Evolutionary conservation across 2,888 invertebrate genomes (phyloP).

Genomic region (Trachelus tabidus): DNA sequence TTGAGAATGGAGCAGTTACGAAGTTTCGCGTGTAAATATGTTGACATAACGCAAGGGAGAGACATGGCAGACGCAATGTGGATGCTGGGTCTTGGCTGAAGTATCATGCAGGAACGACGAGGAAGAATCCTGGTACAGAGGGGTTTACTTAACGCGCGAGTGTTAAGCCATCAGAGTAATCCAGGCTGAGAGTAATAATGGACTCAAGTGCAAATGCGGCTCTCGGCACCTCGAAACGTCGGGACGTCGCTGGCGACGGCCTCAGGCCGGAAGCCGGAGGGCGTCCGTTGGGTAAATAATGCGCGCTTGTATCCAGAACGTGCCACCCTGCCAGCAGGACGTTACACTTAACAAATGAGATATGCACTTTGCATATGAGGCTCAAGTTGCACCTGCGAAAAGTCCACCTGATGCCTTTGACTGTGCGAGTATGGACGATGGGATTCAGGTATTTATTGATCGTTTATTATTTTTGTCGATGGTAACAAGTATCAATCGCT

Average conservation of each 20-base stretch:
- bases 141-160: conserved; percentile 59
- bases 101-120: conserved; percentile 28
- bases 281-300: conserved; percentile 40
- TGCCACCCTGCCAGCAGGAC: conserved; percentile 23
- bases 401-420: conserved; percentile 15
- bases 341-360: conserved; percentile 46
- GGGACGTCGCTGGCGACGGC: neutral
- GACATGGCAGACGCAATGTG: conserved; percentile 5
- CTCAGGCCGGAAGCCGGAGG: neutral
- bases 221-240: conserved; percentile 19
- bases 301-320: conserved; percentile 38
- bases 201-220: conserved; percentile 50
- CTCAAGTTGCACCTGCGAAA: conserved; percentile 28
- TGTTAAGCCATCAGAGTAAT: conserved; percentile 59
- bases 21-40: neutral
- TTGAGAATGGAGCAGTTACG: neutral
- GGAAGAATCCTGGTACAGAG: conserved; percentile 37
- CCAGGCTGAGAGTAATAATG: conserved; percentile 54
- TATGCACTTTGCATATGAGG: conserved; percentile 43
- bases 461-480: neutral
- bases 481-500: neutral
- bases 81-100: conserved; percentile 24
- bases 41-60: neutral
- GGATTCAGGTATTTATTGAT: neutral
- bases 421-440: neutral